Base-by-base conservation (phyloP, 2,113 vertebrate species). In the Lepisosteus osseus region DNA sequence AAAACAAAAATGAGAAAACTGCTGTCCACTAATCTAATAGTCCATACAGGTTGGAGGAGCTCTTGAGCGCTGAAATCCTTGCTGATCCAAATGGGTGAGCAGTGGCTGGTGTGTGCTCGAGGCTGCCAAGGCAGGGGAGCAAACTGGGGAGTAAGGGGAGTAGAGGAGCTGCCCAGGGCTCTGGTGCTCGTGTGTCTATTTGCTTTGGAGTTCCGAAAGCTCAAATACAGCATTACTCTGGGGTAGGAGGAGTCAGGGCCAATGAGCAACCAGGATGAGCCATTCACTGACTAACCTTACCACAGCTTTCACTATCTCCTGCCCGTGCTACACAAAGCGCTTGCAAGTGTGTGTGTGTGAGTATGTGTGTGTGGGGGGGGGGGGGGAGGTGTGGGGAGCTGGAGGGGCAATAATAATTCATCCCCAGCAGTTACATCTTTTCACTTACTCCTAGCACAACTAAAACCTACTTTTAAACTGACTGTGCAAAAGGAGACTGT, bases 181-280 rank as follows among this genome's bases (percentile, higher is more conserved):
- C 87, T 90, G 85, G 76, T 86, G 88, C 86, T 90, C 87, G 75
- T 89, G 86, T 85, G 89, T 93, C 89, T 91, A 92, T 88, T 88
- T 86, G 73, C 88, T 83, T 89, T 86, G 87, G 74, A 87, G 83
- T 91, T 88, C 86, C 86, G 88, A 89, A 92, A 88, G 86, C 94
- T 95, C 91, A 93, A 95, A 94, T 95, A 96, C 88, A 86, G 89
- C 84, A 64, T 87, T 85, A 86, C 79, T 85, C 89, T 84, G 79
- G 73, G 88, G 89, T 89, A 81, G 91, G 88, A 94, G 97, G 95
- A 96, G 96, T 85, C 74, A 90, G 80, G 69, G 55, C 72, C 70
- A 70, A 72, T 78, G 85, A 87, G 85, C 71, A 78, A 77, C 77
- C 84, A 89, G 83, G 88, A 88, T 85, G 83, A 88, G 80, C 84